phyloP scores from a whole-genome alignment of 2,113 vertebrate species.

The Toxotes jaculatrix region DNA sequence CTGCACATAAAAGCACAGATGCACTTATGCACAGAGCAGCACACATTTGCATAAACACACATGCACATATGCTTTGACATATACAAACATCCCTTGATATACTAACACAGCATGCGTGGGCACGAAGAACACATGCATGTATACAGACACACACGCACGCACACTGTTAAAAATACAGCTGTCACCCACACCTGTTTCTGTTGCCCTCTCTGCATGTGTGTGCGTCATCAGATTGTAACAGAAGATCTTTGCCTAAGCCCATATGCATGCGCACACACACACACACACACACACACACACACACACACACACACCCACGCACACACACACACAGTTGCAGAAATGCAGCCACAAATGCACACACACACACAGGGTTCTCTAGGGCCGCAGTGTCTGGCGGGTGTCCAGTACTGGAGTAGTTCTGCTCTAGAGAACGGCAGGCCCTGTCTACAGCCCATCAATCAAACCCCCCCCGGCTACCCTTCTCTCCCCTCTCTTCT shows the following conservation, averaged over 20 bases:
- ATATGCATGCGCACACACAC: constrained; percentile 30
- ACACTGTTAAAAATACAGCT: constrained; percentile 33
- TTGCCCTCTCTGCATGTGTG: constrained; percentile 12
- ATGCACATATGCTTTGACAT: neutral
- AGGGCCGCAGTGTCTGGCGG: constrained; percentile 63
- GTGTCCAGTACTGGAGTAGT: constrained; percentile 70
- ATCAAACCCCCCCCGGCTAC: constrained; percentile 53
- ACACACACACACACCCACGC: constrained; percentile 41
- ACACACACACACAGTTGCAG: constrained; percentile 17
- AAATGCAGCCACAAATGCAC: neutral
- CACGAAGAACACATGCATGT: neutral
- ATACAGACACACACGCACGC: neutral
- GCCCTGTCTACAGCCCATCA: constrained; percentile 71
- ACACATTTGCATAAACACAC: constrained; percentile 9
- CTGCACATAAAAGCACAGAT: constrained; percentile 1
- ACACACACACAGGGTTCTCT: constrained; percentile 39
- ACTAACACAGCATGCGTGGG: neutral
- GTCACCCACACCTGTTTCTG: constrained; percentile 52
- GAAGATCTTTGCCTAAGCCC: constrained; percentile 26
- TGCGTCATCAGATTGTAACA: constrained; percentile 36
- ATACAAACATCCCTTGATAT: neutral
- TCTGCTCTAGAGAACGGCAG: constrained; percentile 69
- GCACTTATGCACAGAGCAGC: neutral
- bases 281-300: constrained; percentile 31
- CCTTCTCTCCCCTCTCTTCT: constrained; percentile 22